These are phyloP conservation scores for Aplocera efformata DNA, from an alignment of 2,888 invertebrate genomes.

Conservation along the genomic window DNA sequence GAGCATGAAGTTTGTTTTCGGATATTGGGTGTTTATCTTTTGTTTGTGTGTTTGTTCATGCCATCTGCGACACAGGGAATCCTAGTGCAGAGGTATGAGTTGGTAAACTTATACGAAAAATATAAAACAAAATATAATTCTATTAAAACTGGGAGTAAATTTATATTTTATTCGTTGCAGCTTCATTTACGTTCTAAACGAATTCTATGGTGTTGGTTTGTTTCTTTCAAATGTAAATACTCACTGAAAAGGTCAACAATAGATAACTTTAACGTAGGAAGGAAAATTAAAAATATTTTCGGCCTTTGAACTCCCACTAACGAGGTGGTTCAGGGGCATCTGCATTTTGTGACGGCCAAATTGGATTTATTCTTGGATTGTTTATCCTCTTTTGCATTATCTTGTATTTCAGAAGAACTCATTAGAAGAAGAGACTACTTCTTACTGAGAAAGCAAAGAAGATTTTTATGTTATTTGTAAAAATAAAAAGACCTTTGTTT, in stretches of 20 bases:
- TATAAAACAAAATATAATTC: no score
- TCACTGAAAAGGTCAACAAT: constrained; percentile 19
- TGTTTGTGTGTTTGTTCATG: no score
- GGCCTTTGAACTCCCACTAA: constrained; percentile 22
- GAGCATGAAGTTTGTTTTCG: no score
- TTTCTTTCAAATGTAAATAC: constrained; percentile 17
- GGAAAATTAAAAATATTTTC: constrained; percentile 25
- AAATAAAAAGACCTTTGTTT: no score
- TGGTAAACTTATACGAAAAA: no score
- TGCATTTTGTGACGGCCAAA: constrained; percentile 20
- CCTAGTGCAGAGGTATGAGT: no score
- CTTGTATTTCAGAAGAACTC: constrained; percentile 10
- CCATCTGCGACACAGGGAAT: no score
- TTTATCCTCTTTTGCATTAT: constrained; percentile 19
- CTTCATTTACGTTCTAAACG: constrained; percentile 3
- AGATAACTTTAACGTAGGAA: constrained; percentile 15
- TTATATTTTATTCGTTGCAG: neutral
- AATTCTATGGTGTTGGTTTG: constrained; percentile 7
- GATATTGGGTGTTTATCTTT: no score
- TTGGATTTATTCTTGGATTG: constrained; percentile 21
- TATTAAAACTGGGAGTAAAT: no score
- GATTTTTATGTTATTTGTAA: neutral
- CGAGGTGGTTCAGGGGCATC: constrained; percentile 19
- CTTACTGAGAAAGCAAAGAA: neutral
- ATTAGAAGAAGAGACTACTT: neutral